A percentile compares a stretch with the other conserved stretches of the same genome.
phyloP scores from a whole-genome alignment of 2,888 invertebrate genomes.

The Callinectes sapidus region DNA sequence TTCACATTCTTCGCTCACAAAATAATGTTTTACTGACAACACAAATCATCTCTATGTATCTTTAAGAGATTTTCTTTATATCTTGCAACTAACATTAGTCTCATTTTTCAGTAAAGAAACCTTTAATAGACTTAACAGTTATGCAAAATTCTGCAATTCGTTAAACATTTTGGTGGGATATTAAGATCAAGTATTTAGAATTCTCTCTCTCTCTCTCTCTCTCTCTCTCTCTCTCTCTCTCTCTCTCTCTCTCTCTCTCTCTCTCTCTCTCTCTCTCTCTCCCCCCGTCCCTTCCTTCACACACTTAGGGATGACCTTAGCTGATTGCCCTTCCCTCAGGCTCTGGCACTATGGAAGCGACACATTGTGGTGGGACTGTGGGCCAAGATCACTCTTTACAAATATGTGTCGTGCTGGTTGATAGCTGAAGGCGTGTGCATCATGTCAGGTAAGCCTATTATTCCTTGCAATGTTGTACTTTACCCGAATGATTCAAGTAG shows the following conservation, averaged over 20 bases:
- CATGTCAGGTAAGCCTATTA: conserved; percentile 77
- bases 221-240: not conserved
- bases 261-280: conserved; percentile 15
- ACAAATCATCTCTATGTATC: too few relatives aligned
- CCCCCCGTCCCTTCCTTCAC: not conserved
- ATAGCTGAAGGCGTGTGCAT: conserved; percentile 88
- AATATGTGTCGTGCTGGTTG: conserved; percentile 96
- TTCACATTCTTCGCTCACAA: too few relatives aligned
- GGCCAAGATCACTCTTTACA: conserved; percentile 90
- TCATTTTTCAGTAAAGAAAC: too few relatives aligned
- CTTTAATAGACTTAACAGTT: too few relatives aligned
- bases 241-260: not conserved
- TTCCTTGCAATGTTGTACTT: not conserved
- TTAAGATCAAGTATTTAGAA: not conserved
- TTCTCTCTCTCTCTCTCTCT: not conserved
- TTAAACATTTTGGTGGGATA: not conserved
- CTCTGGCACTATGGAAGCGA: conserved; percentile 75
- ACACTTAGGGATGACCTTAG: not conserved
- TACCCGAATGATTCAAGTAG: not conserved
- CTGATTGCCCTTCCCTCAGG: conserved; percentile 73
- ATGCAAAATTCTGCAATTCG: not conserved
- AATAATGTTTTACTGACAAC: too few relatives aligned
- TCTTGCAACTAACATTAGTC: too few relatives aligned
- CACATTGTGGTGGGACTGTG: conserved; percentile 86
- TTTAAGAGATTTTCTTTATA: too few relatives aligned